Evolutionary conservation across 2,888 invertebrate species (phyloP), one percentile per base, ranked within the genome.

Genomic region (Epirrhoe alternata): DNA sequence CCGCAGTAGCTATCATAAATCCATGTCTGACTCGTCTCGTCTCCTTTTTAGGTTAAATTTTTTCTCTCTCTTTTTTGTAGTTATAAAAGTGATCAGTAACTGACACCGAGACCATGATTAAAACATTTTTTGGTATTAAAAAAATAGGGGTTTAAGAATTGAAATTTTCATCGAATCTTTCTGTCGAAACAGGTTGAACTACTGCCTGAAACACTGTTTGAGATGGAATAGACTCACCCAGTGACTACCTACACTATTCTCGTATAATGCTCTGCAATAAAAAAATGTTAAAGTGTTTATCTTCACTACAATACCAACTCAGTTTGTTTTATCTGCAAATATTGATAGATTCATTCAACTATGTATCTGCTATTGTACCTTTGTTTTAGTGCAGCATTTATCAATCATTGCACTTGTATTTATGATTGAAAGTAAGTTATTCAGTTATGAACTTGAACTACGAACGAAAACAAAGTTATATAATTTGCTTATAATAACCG

Each of bases 271-370:
- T 10, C 2, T 38, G 7, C 35, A 38, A 8, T 38, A 38, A 38
- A 42, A 42, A 12, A 1, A 42, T 12, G 12, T 42, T 42, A 12
- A 12, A 42, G 38, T 12, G 12, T 38, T 12, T 42, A 12, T 12
- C 12, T 42, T 42, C 38, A 10, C 12, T 38, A 10, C 10, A 12
- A 42, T 42, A 42, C 38, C 38, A 12, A 42, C 12, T 42, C 38
- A 42, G 38, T 42, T 42, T 56, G 17, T 53, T 54, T 55, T 61
- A 35, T 55, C 33, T 55, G 54, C 24, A 54, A 55, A 61, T 53
- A 61, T 53, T 33, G 7, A 61, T 47, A 61, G 33, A 53, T 16
- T 38, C 17, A 17, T 6, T 33, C 33, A 50, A 17, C 49, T 33
- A 16, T 35, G 1, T 17, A 57, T 49, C 49, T 33, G 10, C 10